Conservation (phyloP, 2,113 vertebrate genomes). For the Petromus typicus region DNA sequence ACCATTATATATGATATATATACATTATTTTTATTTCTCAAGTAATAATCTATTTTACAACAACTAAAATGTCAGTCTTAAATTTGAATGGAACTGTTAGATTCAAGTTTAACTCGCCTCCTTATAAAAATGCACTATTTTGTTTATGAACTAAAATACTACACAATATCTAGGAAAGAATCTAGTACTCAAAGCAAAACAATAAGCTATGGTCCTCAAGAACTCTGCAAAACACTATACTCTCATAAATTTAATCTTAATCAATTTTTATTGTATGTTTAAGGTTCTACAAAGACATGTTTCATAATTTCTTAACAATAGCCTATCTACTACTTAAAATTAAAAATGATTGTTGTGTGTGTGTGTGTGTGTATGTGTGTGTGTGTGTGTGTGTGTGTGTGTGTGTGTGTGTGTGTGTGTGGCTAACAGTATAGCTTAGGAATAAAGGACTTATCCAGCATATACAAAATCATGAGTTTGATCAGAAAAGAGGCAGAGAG, state of each 20-base stretch:
- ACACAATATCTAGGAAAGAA: not conserved
- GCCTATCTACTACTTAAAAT: conserved; percentile 1
- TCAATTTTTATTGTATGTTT: not conserved
- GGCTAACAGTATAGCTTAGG: not conserved
- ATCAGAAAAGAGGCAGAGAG: no score
- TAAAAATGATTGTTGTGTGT: not conserved
- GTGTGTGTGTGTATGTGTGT: no score
- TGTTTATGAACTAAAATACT: not conserved
- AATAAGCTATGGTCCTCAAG: accelerated
- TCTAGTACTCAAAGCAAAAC: not conserved
- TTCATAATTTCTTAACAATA: not conserved
- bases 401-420: no score
- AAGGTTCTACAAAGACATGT: not conserved
- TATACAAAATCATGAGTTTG: no score
- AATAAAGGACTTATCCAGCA: not conserved
- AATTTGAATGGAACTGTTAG: not conserved
- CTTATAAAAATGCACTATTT: not conserved
- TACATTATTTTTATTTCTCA: not conserved
- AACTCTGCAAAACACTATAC: not conserved
- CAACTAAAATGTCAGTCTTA: not conserved
- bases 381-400: no score
- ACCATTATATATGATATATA: not conserved
- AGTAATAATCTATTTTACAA: not conserved
- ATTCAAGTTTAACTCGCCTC: not conserved
- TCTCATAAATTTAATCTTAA: not conserved